Evolutionary conservation across 2,888 invertebrate species (phyloP), one percentile per base, ranked within the genome.

Genomic region (Andrena minutula): DNA sequence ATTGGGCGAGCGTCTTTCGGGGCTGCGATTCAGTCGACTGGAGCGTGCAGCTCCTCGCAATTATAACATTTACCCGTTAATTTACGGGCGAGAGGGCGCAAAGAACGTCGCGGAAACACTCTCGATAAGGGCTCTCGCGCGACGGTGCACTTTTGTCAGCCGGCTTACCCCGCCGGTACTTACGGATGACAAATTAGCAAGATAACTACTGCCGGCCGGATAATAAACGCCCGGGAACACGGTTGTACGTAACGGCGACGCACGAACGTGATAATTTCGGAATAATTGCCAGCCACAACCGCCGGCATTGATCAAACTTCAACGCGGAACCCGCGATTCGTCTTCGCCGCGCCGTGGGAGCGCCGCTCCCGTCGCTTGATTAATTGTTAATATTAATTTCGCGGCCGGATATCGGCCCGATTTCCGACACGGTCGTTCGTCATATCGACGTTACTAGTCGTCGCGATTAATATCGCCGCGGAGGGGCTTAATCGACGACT

Each of bases 121-220:
- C 72, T 73, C 69, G 85, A 85, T 85, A 83, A 76, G 64, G 77
- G 72, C 68, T 56, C 49, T 64, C 70, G 41, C 61, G 66, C 70
- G 64, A 53, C 64, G 78, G 72, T 74, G 80, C 77, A 85, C 75
- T 84, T 87, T 88, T 76, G 80, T 75, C 79, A 81, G 53, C 68
- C 35, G 61, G 71, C 68, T 84, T 64, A 73, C 53, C 66, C 70
- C 69, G 16, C 65, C 35, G 66, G 70, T 79, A 60, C 83, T 87
- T 86, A 85, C 80, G 80, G 75, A 79, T 88, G 86, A 86, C 85
- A 88, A 88, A 88, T 88, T 86, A 81, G 75, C 74, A 77, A 83
- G 88, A 85, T 88, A 86, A 85, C 79, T 86, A 75, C 75, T 73
- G 85, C 74, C 65, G 47, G 83, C 61, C 61, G 85, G 82, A 86